Base-by-base conservation (phyloP, 2,888 invertebrate species). In the Chloromyia formosa region DNA sequence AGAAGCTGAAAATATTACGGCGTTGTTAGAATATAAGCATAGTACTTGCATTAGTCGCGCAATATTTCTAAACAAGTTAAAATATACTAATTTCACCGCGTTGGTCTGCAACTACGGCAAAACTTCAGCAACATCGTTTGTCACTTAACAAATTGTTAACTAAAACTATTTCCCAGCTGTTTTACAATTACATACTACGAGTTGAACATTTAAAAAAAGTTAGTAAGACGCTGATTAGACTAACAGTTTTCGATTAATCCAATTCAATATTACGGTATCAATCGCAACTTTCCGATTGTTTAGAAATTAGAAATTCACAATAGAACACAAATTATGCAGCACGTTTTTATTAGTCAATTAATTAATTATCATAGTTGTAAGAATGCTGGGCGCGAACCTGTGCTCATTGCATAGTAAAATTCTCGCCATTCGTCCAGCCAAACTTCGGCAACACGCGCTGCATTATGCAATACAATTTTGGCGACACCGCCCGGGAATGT, bases 391-490 rank as follows among this genome's bases (percentile, higher is more conserved):
- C 77, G 85, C 88, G 90, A 93, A 96, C 96, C 96, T 94, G 96
- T 94, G 88, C 96, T 97, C 94, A 97, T 96, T 87, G 95, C 95
- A 92, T 96, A 97, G 92, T 96, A 97, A 92, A 97, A 97, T 88
- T 96, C 96, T 87, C 96, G 93, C 95, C 98, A 98, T 87, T 98
- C 97, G 91, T 98, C 99, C 94, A 99, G 94, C 99, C 99, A 99
- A 83, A 99, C 99, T 87, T 97, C 96, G 82, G 98, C 98, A 82
- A 98, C 97, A 82, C 99, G 91, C 82, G 97, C 96, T 81, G 98
- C 96, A 89, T 99, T 99, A 88, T 97, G 96, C 82, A 98, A 93
- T 82, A 98, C 97, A 83, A 98, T 93, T 87, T 94, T 94, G 86
- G 95, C 94, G 80, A 96, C 96, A 79, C 98, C 99, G 81, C 99